Evolutionary conservation across 2,797 vertebrate species (phyloP).

Genomic region (Acipenser oxyrinchus): DNA sequence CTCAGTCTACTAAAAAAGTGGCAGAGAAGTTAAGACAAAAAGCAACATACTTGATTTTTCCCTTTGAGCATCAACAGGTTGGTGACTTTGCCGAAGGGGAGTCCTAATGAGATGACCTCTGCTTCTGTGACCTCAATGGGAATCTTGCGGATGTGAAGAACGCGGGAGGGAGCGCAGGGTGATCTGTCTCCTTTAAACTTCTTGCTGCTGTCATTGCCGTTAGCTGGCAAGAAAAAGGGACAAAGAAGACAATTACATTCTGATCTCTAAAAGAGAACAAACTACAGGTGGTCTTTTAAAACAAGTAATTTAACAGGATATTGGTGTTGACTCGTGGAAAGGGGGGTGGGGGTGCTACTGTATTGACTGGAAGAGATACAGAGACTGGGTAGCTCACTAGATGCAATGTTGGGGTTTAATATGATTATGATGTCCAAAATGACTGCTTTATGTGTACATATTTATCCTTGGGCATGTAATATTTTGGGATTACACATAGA

Average conservation of each 20-base stretch:
- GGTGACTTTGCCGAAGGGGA: constrained; percentile 81
- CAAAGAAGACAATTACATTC: background rate
- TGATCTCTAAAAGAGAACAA: too few species aligned
- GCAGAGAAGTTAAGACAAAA: background rate
- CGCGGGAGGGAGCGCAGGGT: constrained; percentile 64
- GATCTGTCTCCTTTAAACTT: constrained; percentile 60
- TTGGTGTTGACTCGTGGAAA: too few species aligned
- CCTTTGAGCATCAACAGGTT: constrained; percentile 77
- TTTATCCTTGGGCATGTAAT: too few species aligned
- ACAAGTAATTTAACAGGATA: too few species aligned
- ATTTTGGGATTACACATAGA: too few species aligned
- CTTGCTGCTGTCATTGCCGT: constrained; percentile 62
- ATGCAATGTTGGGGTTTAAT: too few species aligned
- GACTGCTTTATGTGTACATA: too few species aligned
- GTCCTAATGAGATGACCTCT: constrained; percentile 75
- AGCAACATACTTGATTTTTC: constrained; percentile 69
- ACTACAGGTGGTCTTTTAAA: too few species aligned
- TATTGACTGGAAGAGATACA: too few species aligned
- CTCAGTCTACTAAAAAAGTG: background rate
- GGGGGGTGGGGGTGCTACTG: too few species aligned
- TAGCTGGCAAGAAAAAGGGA: constrained; percentile 47
- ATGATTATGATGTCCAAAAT: too few species aligned
- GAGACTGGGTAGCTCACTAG: too few species aligned
- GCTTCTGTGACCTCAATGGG: constrained; percentile 68
- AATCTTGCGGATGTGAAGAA: constrained; percentile 80